These are phyloP conservation scores for Drosophila mulleri DNA, from an alignment of 2,888 invertebrate genomes.

Conservation along the genomic window DNA sequence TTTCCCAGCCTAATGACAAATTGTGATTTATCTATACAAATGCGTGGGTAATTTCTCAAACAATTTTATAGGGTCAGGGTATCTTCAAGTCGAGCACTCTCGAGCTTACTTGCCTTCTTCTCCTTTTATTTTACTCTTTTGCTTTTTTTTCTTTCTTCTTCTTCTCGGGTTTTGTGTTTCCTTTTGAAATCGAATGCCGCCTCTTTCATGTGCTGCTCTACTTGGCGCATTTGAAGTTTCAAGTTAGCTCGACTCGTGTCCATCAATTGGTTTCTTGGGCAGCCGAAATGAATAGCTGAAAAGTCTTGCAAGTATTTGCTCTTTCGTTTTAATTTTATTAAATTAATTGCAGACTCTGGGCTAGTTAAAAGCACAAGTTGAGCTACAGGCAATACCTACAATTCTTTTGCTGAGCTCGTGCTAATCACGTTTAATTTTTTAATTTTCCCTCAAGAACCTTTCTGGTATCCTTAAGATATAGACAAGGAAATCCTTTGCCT, in stretches of 20 bases:
- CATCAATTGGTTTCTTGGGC: slow-evolving; percentile 40
- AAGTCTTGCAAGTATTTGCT: slow-evolving; percentile 1
- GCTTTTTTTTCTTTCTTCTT: not conserved
- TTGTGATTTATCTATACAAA: too few species aligned
- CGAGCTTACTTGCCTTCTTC: not conserved
- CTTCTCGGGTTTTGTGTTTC: slow-evolving; percentile 19
- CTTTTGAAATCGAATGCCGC: slow-evolving; percentile 45
- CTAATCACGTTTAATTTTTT: too few species aligned
- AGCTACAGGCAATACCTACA: not conserved
- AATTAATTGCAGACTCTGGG: slow-evolving; percentile 35
- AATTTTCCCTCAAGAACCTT: too few species aligned
- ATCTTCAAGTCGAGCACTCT: not conserved
- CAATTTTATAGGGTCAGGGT: not conserved
- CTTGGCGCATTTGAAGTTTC: slow-evolving; percentile 31
- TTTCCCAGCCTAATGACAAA: too few species aligned
- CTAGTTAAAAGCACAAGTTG: not conserved
- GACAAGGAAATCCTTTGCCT: too few species aligned
- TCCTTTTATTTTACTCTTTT: not conserved
- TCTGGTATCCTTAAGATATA: too few species aligned
- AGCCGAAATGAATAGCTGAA: slow-evolving; percentile 16
- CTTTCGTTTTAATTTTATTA: slow-evolving; percentile 32
- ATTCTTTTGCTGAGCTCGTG: not conserved
- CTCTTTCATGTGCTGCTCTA: slow-evolving; percentile 6
- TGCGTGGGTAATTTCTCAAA: too few species aligned
- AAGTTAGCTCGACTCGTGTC: slow-evolving; percentile 13